A percentile compares a stretch with the other conserved stretches of the same genome.
These are phyloP conservation scores for Tragopan temminckii DNA, from an alignment of 2,797 vertebrate species.

Conservation along the genomic window DNA sequence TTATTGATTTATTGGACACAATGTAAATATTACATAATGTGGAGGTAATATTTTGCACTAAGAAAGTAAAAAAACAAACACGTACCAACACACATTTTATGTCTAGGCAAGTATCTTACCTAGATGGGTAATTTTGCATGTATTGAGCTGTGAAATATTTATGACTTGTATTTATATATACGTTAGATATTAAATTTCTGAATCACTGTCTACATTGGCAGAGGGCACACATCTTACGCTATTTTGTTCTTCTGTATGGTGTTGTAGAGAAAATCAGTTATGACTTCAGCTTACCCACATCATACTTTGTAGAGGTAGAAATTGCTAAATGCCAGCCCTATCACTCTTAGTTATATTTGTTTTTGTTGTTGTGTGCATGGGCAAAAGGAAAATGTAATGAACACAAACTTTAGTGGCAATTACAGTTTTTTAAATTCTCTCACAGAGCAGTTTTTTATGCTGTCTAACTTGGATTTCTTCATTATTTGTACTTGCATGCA, in stretches of 20 bases:
- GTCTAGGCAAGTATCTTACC: background rate
- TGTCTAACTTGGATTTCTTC: background rate
- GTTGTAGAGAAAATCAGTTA: background rate
- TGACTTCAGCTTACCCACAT: background rate
- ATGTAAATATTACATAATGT: background rate
- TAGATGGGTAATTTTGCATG: background rate
- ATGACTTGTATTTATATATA: background rate
- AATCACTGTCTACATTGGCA: background rate
- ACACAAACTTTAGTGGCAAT: background rate
- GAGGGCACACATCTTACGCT: background rate
- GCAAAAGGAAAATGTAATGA: background rate
- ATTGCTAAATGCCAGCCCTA: background rate
- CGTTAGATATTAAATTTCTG: background rate
- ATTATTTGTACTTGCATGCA: background rate
- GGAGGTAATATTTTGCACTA: background rate
- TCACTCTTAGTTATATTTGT: background rate
- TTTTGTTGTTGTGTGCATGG: background rate
- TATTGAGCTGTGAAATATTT: background rate
- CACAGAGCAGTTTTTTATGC: background rate
- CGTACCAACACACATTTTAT: background rate
- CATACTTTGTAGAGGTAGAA: accelerated
- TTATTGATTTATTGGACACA: background rate
- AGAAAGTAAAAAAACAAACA: background rate
- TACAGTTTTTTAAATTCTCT: background rate
- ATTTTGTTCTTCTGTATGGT: background rate